Base-by-base conservation (phyloP, 2,113 vertebrate species). In the Protomyctophum bolini region DNA sequence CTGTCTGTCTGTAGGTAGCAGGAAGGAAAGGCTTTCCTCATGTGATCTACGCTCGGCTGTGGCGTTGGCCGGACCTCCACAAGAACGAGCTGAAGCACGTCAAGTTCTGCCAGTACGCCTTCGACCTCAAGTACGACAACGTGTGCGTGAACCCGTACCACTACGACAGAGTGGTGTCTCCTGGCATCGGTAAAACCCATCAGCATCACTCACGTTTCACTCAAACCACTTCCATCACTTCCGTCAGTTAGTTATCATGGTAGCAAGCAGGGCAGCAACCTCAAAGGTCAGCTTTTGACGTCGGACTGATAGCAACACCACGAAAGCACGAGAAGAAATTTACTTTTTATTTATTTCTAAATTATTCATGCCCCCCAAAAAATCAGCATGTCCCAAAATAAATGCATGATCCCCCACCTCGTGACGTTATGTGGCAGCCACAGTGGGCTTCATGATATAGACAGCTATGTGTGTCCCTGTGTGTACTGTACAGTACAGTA, bases 61-160 rank as follows among this genome's bases (percentile, higher is more conserved):
- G 93, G 93, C 90, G 93, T 4, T 94, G 93, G 93, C 94, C 94
- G 0, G 93, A 94, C 82, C 89, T 94, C 7, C 94, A 96, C 84
- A 96, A 95, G 70, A 96, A 95, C n/a, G 94, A 96, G 63, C 91
- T 96, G n/a, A 95, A 94, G 57, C 94, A 94, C 47, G 90, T 87
- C 7, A 89, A 90, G 51, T 95, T 94, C 87, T 96, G 95, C 70
- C 94, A 90, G 6, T 94, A 90, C 3, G 92, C 94, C 48, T 95
- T 95, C 8, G 94, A 95, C 89, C 90, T 95, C 58, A 96, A 96
- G 73, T 93, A 93, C 46, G 94, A 94, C 92, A 94, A 92, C 70
- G 94, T 94, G 70, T 95, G 93, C 2, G 94, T 94, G 56, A 95
- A 96, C 82, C 94, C 94, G 0, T 94, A 95, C 81, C 94, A 94